Conservation (phyloP, 2,113 vertebrate species). For the Rana temporaria region DNA sequence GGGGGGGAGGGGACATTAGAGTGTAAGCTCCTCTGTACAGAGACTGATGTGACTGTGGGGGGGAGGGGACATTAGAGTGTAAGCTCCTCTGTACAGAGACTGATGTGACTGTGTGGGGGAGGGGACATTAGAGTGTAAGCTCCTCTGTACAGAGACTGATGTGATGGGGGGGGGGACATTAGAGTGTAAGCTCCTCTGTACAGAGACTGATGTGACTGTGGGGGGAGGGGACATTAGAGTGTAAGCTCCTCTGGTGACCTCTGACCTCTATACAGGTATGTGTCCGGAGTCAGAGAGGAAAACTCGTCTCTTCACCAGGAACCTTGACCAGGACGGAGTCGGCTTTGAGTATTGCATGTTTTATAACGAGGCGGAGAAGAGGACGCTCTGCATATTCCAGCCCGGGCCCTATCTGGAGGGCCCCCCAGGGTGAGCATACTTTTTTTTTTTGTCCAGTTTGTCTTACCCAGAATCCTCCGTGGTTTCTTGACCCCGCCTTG, state of each 20-base stretch:
- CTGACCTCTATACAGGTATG: not conserved
- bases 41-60: not conserved
- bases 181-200: too few species aligned
- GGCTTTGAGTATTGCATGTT: constrained; percentile 85
- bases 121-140: too few species aligned
- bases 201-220: too few species aligned
- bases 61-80: too few species aligned
- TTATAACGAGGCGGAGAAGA: constrained; percentile 72
- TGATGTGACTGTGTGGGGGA: not conserved
- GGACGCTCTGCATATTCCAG: constrained; percentile 78
- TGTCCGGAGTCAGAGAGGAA: constrained; percentile 37
- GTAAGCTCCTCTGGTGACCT: too few species aligned
- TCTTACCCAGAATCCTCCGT: too few species aligned
- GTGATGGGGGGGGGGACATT: too few species aligned
- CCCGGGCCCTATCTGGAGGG: constrained; percentile 84
- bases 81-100: too few species aligned
- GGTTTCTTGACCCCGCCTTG: not conserved
- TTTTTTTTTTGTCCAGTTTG: too few species aligned
- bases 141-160: not conserved
- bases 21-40: too few species aligned
- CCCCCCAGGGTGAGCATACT: constrained; percentile 77
- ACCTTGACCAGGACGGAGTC: constrained; percentile 69
- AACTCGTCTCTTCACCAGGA: constrained; percentile 77
- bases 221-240: too few species aligned
- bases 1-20: too few species aligned